Base-by-base conservation (phyloP, 2,888 invertebrate genomes). In the Rhimphoctona megacephalus region DNA sequence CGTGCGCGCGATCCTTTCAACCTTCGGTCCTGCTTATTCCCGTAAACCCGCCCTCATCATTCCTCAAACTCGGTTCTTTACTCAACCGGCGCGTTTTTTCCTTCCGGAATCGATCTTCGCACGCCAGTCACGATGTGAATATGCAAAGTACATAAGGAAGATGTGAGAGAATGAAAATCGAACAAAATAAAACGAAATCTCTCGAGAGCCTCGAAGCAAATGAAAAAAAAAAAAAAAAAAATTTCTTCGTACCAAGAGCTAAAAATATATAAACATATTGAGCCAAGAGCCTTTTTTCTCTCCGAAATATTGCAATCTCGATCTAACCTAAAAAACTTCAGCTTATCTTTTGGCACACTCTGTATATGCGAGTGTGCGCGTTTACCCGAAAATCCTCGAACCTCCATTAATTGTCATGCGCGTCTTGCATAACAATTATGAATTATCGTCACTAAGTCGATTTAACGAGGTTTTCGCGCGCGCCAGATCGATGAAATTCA, bases 101-200 rank as follows among this genome's bases (percentile, higher is more conserved):
- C 52, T 43, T 77, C 33, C 83, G 49, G 77, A 85, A 86, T 89
- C 87, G 87, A 88, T 88, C 87, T 88, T 87, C 69, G 83, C 76
- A 82, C 83, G 85, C 79, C 79, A 88, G 87, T 87, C 87, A 87
- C 88, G 88, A 86, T 85, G 87, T 87, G 87, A 83, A 86, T 89
- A 89, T 88, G 87, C 87, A 88, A 88, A 89, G 87, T 86, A 86
- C 86, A 87, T 88, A 83, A 85, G 83, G 52, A 79, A 67, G 81
- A 83, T 67, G 81, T 78, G 64, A 78, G 74, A 89, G 77, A 73
- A 78, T 82, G 80, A 85, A 81, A 70, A 84, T 76, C 73, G 66
- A 22, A 39, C 30, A 46, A 61, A 66, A 52, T 49, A 52, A 79
- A 52, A 70, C 22, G 36, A 80, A 74, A 74, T 69, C 73, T 46